Evolutionary conservation across 2,797 vertebrate genomes (phyloP), one percentile per base, ranked within the genome.

Genomic region (Eospalax fontanierii): DNA sequence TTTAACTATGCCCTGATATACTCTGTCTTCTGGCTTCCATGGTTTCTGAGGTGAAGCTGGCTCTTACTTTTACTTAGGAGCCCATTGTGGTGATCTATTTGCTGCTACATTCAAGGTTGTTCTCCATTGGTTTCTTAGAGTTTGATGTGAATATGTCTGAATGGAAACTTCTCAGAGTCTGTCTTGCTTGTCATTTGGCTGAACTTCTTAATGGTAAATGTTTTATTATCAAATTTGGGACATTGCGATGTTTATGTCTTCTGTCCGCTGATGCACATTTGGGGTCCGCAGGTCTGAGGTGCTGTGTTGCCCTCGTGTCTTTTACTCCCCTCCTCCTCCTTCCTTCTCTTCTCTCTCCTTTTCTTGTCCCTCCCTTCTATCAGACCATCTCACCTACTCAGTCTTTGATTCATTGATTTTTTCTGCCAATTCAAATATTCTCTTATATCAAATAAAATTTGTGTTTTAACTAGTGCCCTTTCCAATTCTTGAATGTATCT

Each of bases 1-100:
- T 46, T 75, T 75, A 54, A 54, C 50, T 54, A 50, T 50, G 50
- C 8, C 50, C 50, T 54, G 50, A 54, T 54, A 26, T 46, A 75
- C 8, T 33, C 43, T 50, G 33, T 50, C 46, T 76, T 95, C 40
- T 87, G 73, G 40, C 18, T 28, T 76, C 59, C 33, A 43, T 87
- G 40, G 21, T n/a, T 76, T 90, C 46, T 86, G 40, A 57, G 80
- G 22, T 43, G 65, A 73, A 83, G 38, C 79, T 93, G 71, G 16
- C 26, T 90, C 3, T 86, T 93, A 83, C 35, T 87, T 68, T 93
- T 59, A 74, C 18, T 10, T 71, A 43, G 83, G 28, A 8, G 30
- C 46, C 24, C 19, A 46, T n/a, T 68, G 40, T 73, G 70, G 33
- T 95, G 10, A 80, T n/a, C 91, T 93, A 68, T 84, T 89, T 76